Conservation (phyloP, 2,113 vertebrate species). For the Zosterops borbonicus region DNA sequence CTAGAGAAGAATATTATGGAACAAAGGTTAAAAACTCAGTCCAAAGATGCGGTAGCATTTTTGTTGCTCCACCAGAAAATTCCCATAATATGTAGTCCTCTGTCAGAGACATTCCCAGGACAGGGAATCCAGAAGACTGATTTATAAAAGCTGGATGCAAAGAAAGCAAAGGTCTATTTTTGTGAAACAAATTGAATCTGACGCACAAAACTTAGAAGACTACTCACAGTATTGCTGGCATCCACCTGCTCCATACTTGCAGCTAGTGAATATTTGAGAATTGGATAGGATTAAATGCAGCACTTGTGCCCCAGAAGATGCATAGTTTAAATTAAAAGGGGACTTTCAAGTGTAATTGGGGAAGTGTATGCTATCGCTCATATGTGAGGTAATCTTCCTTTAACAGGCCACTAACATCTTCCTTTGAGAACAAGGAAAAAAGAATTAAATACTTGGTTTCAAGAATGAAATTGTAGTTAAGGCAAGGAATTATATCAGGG, state of each 20-base stretch:
- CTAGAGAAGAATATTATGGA: neutral
- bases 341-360: neutral
- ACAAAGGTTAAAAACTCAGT: neutral
- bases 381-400: neutral
- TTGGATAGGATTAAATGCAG: neutral
- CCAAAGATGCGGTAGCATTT: neutral
- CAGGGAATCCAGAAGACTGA: neutral
- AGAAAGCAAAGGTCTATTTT: neutral
- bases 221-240: neutral
- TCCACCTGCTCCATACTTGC: neutral
- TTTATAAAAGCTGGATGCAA: neutral
- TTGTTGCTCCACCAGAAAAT: neutral
- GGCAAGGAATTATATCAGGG: neutral
- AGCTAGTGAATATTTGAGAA: neutral
- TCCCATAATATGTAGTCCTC: neutral
- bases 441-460: neutral
- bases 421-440: neutral
- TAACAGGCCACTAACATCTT: neutral
- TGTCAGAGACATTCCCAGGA: neutral
- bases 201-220: neutral
- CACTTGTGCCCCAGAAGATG: neutral
- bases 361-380: neutral
- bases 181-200: neutral
- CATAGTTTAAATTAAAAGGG: neutral
- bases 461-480: neutral